Conservation (phyloP, 2,888 invertebrate genomes). For the Andrena flavipes region DNA sequence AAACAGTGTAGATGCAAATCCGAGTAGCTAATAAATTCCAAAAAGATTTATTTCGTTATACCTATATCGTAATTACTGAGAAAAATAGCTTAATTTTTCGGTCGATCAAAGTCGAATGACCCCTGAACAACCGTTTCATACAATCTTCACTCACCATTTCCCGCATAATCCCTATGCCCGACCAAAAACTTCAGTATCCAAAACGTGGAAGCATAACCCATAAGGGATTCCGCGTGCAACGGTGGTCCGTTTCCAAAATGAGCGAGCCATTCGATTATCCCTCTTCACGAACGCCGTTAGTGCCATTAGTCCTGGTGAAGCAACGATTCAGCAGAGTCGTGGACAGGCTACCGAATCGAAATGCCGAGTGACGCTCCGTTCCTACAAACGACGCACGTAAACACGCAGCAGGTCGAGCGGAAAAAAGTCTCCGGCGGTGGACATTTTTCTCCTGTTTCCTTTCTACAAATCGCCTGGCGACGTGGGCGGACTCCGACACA, state of each 20-base stretch:
- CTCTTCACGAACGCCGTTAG: constrained; percentile 48
- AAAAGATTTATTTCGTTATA: too few species aligned
- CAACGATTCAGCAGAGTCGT: constrained; percentile 17
- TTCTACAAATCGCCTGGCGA: constrained; percentile 44
- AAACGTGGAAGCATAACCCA: too few species aligned
- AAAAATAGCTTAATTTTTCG: too few species aligned
- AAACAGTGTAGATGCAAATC: too few species aligned
- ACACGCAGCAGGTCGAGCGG: constrained; percentile 26
- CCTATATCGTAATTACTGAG: too few species aligned
- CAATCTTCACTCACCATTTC: too few species aligned
- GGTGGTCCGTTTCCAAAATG: constrained; percentile 40
- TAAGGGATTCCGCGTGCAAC: too few species aligned
- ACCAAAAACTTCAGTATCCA: too few species aligned
- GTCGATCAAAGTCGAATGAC: too few species aligned
- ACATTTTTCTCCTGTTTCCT: constrained; percentile 38
- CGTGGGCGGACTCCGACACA: constrained; percentile 72
- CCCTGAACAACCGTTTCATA: too few species aligned
- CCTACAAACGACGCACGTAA: constrained; percentile 49
- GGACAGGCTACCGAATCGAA: constrained; percentile 38
- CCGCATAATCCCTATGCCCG: too few species aligned
- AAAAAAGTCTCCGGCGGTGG: constrained; percentile 10
- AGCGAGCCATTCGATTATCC: constrained; percentile 53
- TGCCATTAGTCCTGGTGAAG: constrained; percentile 7
- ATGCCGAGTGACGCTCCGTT: constrained; percentile 35
- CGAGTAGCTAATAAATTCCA: too few species aligned